Base-by-base conservation (phyloP, 2,888 invertebrate genomes). In the Didymodactylos carnosus region DNA sequence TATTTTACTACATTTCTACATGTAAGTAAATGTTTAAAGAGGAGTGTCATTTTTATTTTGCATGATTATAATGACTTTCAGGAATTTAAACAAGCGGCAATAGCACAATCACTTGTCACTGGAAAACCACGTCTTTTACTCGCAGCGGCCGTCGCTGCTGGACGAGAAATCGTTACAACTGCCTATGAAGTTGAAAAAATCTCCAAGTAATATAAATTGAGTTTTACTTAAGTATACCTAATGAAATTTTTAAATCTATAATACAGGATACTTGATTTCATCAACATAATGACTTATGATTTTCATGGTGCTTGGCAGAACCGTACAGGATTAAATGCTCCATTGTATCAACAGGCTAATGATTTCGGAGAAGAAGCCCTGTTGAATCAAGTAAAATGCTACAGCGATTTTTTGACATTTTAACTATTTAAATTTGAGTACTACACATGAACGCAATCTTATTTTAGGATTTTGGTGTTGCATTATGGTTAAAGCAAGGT, bases 221-320 rank as follows among this genome's bases (percentile, higher is more conserved):
- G n/a, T 35, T 19, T 51, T 3, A 51, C 7, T 11, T 35, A 2
- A 1, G 19, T 62, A 2, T 3, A 51, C 7, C 6, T 35, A 2
- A 1, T 35, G 29, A 2, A 29, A 10, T 11, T 19, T 51, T 10
- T 13, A n/a, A 13, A n/a, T 19, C 10, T 10, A 13, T 10, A 11
- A 27, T 62, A n/a, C 11, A 62, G 62, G 8, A 27, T 72, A 29
- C 41, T 75, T 40, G 75, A 75, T 53, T 72, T 72, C 43, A 69
- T 75, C 13, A 75, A 75, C 41, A 46, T 75, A 23, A 75, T 75
- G 75, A 69, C 75, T 35, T 75, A 73, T 53, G 74, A 74, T 74
- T 74, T 74, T 74, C 74, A 74, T 62, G 74, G 74, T 35, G 62
- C 53, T 35, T 74, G 74, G 74, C 71, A 74, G 69, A 70, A 41